Conservation (phyloP, 2,113 vertebrate species). For the Pagrus major region DNA sequence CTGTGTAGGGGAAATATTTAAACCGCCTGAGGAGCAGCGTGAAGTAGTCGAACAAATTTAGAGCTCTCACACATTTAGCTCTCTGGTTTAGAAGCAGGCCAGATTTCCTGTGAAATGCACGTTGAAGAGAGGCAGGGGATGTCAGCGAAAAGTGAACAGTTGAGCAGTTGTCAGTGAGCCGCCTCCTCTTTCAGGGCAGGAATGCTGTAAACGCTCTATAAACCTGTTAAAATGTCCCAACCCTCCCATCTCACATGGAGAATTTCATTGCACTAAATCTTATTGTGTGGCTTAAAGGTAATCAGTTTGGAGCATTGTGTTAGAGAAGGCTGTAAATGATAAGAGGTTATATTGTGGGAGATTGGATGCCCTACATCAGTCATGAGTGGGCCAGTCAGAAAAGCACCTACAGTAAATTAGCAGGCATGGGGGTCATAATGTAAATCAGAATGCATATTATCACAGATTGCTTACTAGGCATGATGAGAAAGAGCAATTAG, state of each 20-base stretch:
- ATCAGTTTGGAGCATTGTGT: slow-evolving; percentile 60
- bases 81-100: background rate
- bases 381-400: slow-evolving; percentile 36
- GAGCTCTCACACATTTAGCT: background rate
- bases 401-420: slow-evolving; percentile 7
- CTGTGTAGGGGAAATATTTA: background rate
- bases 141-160: background rate
- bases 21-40: background rate
- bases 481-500: slow-evolving; percentile 13
- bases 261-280: slow-evolving; percentile 60
- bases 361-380: slow-evolving; percentile 52
- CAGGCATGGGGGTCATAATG: slow-evolving; percentile 9
- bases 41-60: background rate
- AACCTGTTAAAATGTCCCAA: slow-evolving; percentile 53
- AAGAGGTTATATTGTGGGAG: slow-evolving; percentile 44
- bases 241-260: slow-evolving; percentile 27
- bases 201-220: slow-evolving; percentile 42
- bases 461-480: slow-evolving; percentile 9
- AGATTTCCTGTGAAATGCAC: background rate
- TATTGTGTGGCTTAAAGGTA: slow-evolving; percentile 49
- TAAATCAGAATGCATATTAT: slow-evolving; percentile 18
- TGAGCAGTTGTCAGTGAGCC: background rate
- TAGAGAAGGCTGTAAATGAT: slow-evolving; percentile 62
- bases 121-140: background rate
- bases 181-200: slow-evolving; percentile 18